Conservation (phyloP, 2,797 vertebrate species). For the Megaceryle alcyon region DNA sequence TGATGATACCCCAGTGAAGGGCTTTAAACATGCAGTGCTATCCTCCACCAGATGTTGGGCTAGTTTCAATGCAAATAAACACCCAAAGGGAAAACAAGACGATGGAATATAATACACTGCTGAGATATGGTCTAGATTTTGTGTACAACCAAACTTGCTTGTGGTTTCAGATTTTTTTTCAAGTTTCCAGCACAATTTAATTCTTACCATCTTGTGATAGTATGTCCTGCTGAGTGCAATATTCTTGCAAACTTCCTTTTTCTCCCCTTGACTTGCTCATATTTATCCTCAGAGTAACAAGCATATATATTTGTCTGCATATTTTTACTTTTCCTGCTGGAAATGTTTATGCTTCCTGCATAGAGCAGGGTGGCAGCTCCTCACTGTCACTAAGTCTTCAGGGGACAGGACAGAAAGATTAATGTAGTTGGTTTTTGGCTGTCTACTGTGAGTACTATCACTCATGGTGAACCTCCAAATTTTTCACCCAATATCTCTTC, state of each 20-base stretch:
- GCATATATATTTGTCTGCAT: neutral
- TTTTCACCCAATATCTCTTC: neutral
- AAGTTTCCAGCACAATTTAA: neutral
- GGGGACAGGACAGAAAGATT: neutral
- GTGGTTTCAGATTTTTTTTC: neutral
- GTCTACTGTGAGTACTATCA: neutral
- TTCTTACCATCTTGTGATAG: neutral
- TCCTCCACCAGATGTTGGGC: slow-evolving; percentile 13
- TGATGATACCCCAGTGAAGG: neutral
- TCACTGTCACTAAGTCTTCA: neutral
- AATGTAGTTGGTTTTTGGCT: neutral
- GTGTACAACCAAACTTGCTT: neutral
- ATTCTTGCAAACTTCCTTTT: slow-evolving; percentile 6
- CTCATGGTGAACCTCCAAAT: neutral
- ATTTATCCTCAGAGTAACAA: neutral
- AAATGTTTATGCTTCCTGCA: neutral
- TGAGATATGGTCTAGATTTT: neutral
- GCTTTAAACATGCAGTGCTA: neutral
- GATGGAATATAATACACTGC: neutral
- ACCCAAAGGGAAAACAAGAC: slow-evolving; percentile 5
- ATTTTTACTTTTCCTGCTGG: neutral
- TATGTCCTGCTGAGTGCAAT: slow-evolving; percentile 17
- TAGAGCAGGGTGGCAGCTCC: neutral
- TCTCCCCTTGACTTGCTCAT: slow-evolving; percentile 25
- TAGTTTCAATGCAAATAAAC: slow-evolving; percentile 50